A percentile compares a stretch with the other conserved stretches of the same genome.
Conservation (phyloP, 2,888 invertebrate species). For the Pseudeuparius sepicola region DNA sequence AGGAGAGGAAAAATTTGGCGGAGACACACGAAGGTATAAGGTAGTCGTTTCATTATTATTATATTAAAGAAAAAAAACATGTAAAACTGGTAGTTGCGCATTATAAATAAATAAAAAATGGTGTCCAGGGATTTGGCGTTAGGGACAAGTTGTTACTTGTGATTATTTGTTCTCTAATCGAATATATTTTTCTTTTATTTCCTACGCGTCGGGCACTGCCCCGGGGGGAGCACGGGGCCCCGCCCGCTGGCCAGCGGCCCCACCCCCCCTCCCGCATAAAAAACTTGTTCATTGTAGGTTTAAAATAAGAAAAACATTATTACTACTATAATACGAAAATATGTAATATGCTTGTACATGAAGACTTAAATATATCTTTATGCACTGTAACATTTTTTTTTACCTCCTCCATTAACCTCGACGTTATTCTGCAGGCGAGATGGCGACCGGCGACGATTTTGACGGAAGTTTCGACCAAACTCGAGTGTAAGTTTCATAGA, state of each 20-base stretch:
- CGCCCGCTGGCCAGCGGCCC: background rate
- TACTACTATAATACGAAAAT: conserved; percentile 41
- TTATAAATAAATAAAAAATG: conserved; percentile 29
- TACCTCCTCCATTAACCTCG: too few species aligned
- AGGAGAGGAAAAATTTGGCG: too few species aligned
- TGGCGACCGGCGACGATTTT: too few species aligned
- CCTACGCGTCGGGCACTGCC: conserved; percentile 29
- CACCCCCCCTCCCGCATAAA: conserved; percentile 13
- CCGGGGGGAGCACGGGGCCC: conserved; percentile 5
- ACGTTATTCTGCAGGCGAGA: too few species aligned
- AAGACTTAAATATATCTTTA: conserved; percentile 69
- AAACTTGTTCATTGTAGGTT: conserved; percentile 36
- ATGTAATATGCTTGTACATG: conserved; percentile 66
- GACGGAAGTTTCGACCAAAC: too few species aligned
- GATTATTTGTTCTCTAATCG: conserved; percentile 39
- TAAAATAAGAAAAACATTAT: conserved; percentile 17
- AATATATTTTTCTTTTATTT: conserved; percentile 35
- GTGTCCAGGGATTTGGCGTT: conserved; percentile 39
- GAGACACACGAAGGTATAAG: too few species aligned
- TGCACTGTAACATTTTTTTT: conserved; percentile 45
- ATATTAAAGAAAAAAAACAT: too few species aligned
- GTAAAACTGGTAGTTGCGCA: too few species aligned
- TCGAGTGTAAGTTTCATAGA: too few species aligned
- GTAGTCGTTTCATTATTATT: too few species aligned
- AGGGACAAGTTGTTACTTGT: conserved; percentile 38